phyloP scores from a whole-genome alignment of 1,140 invertebrate species.

The Trichoplusia ni region DNA sequence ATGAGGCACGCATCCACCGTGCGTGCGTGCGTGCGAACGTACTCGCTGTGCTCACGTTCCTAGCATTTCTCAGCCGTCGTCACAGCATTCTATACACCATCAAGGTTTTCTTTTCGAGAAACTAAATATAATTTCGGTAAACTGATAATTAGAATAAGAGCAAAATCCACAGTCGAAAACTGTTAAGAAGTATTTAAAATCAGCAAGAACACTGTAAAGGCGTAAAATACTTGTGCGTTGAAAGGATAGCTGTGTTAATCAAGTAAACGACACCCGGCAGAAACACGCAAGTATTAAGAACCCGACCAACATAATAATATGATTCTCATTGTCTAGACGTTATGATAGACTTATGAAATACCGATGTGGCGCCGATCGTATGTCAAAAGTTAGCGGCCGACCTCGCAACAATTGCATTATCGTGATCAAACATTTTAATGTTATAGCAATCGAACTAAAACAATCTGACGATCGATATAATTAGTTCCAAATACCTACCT shows the following conservation, averaged over 20 bases:
- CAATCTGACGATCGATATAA: background rate
- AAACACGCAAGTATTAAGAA: too few species aligned
- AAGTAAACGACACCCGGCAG: too few species aligned
- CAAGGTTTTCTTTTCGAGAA: too few species aligned
- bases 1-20: background rate
- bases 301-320: background rate
- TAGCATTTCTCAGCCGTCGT: conserved; percentile 38
- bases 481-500: too few species aligned
- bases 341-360: conserved; percentile 17
- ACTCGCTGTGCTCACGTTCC: conserved; percentile 29
- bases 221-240: too few species aligned
- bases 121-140: too few species aligned
- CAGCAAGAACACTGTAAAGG: too few species aligned
- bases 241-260: too few species aligned
- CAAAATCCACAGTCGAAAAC: too few species aligned
- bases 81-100: too few species aligned
- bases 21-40: background rate
- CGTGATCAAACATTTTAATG: conserved; percentile 39
- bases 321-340: background rate
- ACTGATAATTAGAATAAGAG: too few species aligned
- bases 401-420: conserved; percentile 41
- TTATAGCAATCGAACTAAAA: too few species aligned
- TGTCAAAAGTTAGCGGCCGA: conserved; percentile 33
- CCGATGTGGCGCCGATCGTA: conserved; percentile 20
- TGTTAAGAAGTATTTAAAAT: background rate